A percentile compares a stretch with the other conserved stretches of the same genome.
Conservation (phyloP, 2,797 vertebrate species). For the Spizella passerina region DNA sequence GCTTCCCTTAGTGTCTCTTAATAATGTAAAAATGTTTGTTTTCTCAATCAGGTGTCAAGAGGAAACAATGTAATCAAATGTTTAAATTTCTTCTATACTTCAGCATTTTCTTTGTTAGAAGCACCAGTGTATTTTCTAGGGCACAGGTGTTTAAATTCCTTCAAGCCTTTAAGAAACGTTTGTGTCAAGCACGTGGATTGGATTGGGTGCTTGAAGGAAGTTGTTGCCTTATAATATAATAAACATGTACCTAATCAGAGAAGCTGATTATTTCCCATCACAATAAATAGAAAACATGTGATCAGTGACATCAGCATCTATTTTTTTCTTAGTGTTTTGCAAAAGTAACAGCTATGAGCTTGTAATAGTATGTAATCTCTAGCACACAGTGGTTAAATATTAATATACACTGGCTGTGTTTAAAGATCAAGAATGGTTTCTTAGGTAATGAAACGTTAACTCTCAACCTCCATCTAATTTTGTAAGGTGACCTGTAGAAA, state of each 20-base stretch:
- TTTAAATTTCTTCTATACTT: background rate
- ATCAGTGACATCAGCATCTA: slow-evolving; percentile 18
- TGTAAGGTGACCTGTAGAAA: background rate
- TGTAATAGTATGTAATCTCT: slow-evolving; percentile 28
- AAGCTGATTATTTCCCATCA: slow-evolving; percentile 18
- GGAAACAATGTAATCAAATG: slow-evolving; percentile 33
- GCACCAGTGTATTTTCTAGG: background rate
- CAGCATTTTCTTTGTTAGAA: slow-evolving; percentile 4
- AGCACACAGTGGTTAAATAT: slow-evolving; percentile 53
- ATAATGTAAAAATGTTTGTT: background rate
- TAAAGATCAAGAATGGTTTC: slow-evolving; percentile 42
- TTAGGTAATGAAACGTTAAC: background rate
- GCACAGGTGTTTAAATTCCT: background rate
- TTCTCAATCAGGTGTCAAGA: background rate
- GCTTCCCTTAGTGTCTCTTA: background rate
- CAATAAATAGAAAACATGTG: slow-evolving; percentile 23
- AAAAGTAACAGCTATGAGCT: background rate
- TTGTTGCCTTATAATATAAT: slow-evolving; percentile 8
- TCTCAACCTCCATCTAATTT: background rate
- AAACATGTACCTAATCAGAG: slow-evolving; percentile 28
- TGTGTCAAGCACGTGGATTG: background rate
- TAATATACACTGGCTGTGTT: slow-evolving; percentile 40
- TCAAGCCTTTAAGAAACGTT: background rate
- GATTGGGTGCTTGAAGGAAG: background rate
- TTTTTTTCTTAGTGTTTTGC: slow-evolving; percentile 2